Percentiles rank a stretch among this genome's conserved stretches.
These are phyloP conservation scores for Sebastes paucispinis DNA, from an alignment of 2,797 vertebrate genomes.

Conservation along the genomic window DNA sequence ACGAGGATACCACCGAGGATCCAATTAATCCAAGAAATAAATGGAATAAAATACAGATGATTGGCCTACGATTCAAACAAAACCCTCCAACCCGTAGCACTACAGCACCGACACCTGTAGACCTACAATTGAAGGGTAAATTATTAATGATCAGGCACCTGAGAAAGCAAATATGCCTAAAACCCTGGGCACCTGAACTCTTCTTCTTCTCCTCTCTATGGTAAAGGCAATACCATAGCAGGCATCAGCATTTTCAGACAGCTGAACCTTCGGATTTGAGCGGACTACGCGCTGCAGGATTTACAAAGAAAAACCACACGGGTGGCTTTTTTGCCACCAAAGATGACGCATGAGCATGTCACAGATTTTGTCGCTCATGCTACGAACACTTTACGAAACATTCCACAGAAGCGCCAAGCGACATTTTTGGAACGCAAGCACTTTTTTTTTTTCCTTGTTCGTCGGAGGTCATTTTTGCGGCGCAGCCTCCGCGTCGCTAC, in stretches of 20 bases:
- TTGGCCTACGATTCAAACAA: not conserved
- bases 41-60: slow-evolving; percentile 21
- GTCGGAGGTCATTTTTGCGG: slow-evolving; percentile 65
- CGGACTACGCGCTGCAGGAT: slow-evolving; percentile 12
- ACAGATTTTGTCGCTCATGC: slow-evolving; percentile 17
- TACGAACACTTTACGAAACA: slow-evolving; percentile 55
- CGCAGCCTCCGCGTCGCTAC: not conserved
- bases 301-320: slow-evolving; percentile 38
- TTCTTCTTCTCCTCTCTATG: not conserved
- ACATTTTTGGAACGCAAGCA: slow-evolving; percentile 71
- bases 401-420: slow-evolving; percentile 64
- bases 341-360: slow-evolving; percentile 47
- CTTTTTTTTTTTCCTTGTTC: slow-evolving; percentile 64
- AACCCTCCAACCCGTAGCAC: slow-evolving; percentile 5
- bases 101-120: slow-evolving; percentile 8
- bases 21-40: slow-evolving; percentile 14
- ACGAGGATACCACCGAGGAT: not conserved
- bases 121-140: not conserved
- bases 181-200: not conserved
- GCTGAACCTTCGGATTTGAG: not conserved
- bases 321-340: slow-evolving; percentile 51
- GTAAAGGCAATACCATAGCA: slow-evolving; percentile 17
- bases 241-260: not conserved
- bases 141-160: not conserved
- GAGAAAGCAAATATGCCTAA: slow-evolving; percentile 8